phyloP scores from a whole-genome alignment of 2,113 vertebrate species.

The Ptychochromis oligacanthus region DNA sequence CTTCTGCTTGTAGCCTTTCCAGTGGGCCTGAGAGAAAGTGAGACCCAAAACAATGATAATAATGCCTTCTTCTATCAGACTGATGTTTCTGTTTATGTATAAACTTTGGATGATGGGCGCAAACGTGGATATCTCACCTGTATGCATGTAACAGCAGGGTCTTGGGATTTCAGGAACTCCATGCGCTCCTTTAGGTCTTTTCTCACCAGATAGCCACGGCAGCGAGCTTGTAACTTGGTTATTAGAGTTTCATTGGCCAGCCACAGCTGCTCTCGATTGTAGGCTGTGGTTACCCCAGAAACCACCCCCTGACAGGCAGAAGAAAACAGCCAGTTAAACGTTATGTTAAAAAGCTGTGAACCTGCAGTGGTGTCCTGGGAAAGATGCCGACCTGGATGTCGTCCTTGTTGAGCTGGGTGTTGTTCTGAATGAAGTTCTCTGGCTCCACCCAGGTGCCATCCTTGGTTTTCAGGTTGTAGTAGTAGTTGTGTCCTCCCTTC shows the following conservation, averaged over 20 bases:
- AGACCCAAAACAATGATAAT: neutral
- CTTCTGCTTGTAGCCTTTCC: slow-evolving; percentile 92
- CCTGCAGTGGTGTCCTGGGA: neutral
- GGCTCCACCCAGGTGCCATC: slow-evolving; percentile 93
- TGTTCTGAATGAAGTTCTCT: slow-evolving; percentile 85
- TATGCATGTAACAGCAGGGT: slow-evolving; percentile 91
- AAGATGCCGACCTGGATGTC: slow-evolving; percentile 89
- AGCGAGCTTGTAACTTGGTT: slow-evolving; percentile 90
- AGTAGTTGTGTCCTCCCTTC: slow-evolving; percentile 95
- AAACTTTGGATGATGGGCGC: too few relatives aligned
- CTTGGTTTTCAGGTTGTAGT: slow-evolving; percentile 86
- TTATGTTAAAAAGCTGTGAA: neutral
- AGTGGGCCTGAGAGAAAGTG: slow-evolving; percentile 86
- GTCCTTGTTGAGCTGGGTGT: slow-evolving; percentile 89
- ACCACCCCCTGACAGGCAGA: slow-evolving; percentile 79
- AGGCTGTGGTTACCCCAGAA: slow-evolving; percentile 92
- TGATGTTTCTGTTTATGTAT: neutral
- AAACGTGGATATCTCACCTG: slow-evolving; percentile 81
- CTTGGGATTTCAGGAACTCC: slow-evolving; percentile 88
- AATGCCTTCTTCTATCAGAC: neutral
- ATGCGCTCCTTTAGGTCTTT: slow-evolving; percentile 85
- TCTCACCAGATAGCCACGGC: slow-evolving; percentile 91
- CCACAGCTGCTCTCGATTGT: slow-evolving; percentile 98
- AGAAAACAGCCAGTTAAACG: neutral
- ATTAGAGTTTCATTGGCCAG: slow-evolving; percentile 93